Evolutionary conservation across 1,140 invertebrate genomes (phyloP), one percentile per base, ranked within the genome.

Genomic region (Zaprionus taronus): DNA sequence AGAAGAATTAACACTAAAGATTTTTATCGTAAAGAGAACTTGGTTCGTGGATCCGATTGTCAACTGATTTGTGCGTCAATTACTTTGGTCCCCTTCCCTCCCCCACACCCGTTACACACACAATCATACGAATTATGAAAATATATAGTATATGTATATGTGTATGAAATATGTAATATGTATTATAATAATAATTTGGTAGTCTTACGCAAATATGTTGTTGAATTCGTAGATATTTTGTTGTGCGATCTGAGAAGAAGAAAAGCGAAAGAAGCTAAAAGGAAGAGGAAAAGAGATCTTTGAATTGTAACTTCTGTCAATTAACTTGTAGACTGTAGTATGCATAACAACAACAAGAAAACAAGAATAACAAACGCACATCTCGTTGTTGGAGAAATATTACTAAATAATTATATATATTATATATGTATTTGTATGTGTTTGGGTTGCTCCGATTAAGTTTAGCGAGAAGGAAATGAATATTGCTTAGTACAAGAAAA

Each of bases 241-340:
- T 77, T 77, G 66, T 70, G 71, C 75, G 55, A 70, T 64, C 49
- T 60, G 61, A 62, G 20, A 56, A 64, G 36, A 31, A 31, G 31
- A 24, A 41, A 53, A 53, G 20, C 4, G 12, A 41, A 5, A 38
- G 14, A 61, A 72, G 17, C 38, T 31, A 14, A 34, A 75, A 41
- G n/a, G 15, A 60, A 55, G 56, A 64, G 26, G 22, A 31, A 20
- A 79, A 44, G 63, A 61, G 53, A 72, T 76, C 80, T 79, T 77
- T 83, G 77, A 83, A 92, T 92, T 91, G 91, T 85, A 92, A 92
- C 91, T 91, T 92, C 85, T 92, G 91, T 92, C 91, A 92, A 92
- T 92, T 92, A 92, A 91, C 89, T 84, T 87, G 87, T 92, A 92
- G 91, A 92, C 91, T 92, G 91, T 74, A 74, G 72, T 57, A 44